Conservation (phyloP, 2,888 invertebrate genomes). For the Leptinotarsa tumamoca region DNA sequence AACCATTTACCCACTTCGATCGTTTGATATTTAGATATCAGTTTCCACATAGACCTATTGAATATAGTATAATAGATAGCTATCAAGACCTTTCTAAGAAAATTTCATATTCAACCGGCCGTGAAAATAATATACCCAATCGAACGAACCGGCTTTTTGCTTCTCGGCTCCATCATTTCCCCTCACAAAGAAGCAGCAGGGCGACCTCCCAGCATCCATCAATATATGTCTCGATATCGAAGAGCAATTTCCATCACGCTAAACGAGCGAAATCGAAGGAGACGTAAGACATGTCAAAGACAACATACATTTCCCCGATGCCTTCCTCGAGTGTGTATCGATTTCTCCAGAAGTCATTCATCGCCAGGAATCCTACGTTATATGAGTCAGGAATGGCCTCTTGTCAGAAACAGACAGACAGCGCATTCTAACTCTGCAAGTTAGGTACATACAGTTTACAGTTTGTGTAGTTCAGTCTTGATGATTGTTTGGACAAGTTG, state of each 20-base stretch:
- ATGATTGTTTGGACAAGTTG: background rate
- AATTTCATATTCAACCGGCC: background rate
- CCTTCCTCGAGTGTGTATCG: background rate
- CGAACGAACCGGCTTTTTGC: background rate
- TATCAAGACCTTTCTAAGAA: background rate
- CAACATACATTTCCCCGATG: conserved; percentile 1
- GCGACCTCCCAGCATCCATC: background rate
- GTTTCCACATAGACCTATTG: background rate
- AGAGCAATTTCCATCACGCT: conserved; percentile 7
- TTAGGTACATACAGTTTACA: background rate
- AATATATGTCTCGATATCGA: background rate
- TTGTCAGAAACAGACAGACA: background rate
- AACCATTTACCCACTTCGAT: no score
- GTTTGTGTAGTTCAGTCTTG: background rate
- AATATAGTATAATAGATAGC: background rate
- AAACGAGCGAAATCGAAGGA: background rate
- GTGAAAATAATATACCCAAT: background rate
- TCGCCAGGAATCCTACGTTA: background rate
- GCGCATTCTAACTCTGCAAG: background rate
- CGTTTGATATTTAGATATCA: background rate
- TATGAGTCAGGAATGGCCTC: background rate
- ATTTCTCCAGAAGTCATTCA: background rate
- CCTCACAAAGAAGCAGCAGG: background rate
- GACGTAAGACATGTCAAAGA: conserved; percentile 8
- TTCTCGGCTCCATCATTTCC: background rate